Evolutionary conservation across 35 echinoderm and acorn worm genomes (phyloP), one percentile per base, ranked within the genome.

Genomic region (Ptychodera flava): DNA sequence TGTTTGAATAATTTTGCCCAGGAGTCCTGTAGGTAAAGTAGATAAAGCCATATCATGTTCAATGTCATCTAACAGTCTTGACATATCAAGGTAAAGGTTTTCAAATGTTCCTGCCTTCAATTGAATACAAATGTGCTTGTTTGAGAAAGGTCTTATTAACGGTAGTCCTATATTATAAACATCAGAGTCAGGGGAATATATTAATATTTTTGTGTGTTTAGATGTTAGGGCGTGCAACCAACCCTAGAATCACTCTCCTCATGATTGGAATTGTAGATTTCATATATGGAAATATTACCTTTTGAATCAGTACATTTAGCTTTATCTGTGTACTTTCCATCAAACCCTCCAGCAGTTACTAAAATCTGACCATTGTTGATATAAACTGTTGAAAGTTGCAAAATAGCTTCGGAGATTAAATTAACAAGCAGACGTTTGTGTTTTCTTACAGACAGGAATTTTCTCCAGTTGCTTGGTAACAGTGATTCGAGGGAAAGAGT

Each of bases 311-410:
- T 28, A 83, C 1, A 90, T 35, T n/a, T n/a, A n/a, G 88, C 81
- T 76, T 85, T 90, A 32, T 89, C 88, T 14, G 33, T 84, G n/a
- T 83, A 34, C 0, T 33, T 82, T 12, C 80, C 81, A 83, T 89
- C 88, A 90, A 90, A 84, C 29, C 80, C 81, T 1, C 81, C 81
- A 78, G 81, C 88, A 78, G 81, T 90, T 0, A 90, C 52, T 14
- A 85, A 76, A 34, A 76, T 0, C 32, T 90, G 28, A 22, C 28
- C 28, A 79, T 10, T 1, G 29, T 79, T 79, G 6, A 79, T 10
- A 79, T 28, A 1, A 1, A 30, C 32, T 28, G 1, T 79, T 79
- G 78, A 28, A 10, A 10, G 29, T 10, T 1, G 32, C 1, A 79
- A 31, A 79, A 79, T 1, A 79, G 32, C 29, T 1, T 10, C 29